Evolutionary conservation across 2,888 invertebrate genomes (phyloP), one percentile per base, ranked within the genome.

Genomic region (Bursaphelenchus okinawaensis): DNA sequence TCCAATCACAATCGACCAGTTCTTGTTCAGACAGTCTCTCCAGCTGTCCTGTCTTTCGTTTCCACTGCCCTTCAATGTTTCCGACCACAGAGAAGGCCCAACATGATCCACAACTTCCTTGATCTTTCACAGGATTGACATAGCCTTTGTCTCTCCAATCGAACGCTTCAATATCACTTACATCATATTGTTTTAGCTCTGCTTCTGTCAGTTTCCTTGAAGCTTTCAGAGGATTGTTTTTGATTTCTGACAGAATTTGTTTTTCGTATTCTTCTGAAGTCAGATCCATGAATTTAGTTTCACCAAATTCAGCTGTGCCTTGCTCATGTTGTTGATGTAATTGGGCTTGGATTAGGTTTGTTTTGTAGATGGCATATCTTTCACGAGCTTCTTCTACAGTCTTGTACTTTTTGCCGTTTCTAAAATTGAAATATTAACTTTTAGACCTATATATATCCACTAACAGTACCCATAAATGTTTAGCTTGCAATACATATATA

Each of bases 1-100:
- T 83, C 68, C 74, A 78, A 52, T 71, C 70, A 62, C 78, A 78
- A 26, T 78, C 78, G 26, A 78, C 68, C 22, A 76, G 69, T 4
- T 77, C 75, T 60, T 78, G 76, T 61, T 78, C 78, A 2, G 67
- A 65, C 24, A 70, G 62, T 12, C 24, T 54, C n/a, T 20, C n/a
- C 63, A 62, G 54, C 6, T 76, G 67, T 19, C 71, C 71, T 52
- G 73, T 65, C 26, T 70, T 68, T 62, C 75, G 74, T 29, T 71
- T 71, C 54, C 66, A 75, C 12, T 72, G 73, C 7, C 76, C 73
- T 66, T 78, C 78, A 24, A 78, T 76, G 1, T 76, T 75, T 22
- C 75, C 75, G 19, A 75, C 76, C 7, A 75, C 72, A 22, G 75
- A 77, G 55, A 78, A 78, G 0, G 76, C 74, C 73, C 74, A 76